Percentiles rank a stretch among this genome's conserved stretches.
Evolutionary conservation across 2,888 invertebrate genomes (phyloP).

Genomic region (Pseudoips prasinana): DNA sequence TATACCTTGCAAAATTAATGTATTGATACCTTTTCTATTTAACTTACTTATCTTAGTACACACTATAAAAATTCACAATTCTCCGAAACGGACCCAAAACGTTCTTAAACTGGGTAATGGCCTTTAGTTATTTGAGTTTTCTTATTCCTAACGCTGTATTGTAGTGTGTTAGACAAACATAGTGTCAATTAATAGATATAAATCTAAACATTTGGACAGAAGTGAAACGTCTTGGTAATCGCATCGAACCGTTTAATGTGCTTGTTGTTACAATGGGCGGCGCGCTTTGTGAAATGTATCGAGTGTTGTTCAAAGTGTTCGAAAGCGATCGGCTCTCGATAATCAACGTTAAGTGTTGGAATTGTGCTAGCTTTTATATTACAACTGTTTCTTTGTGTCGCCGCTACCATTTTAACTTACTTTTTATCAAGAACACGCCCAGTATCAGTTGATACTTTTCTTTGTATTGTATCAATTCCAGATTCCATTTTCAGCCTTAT

Average conservation of each 20-base stretch:
- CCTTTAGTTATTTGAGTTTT: too few relatives aligned
- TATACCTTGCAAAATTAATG: too few relatives aligned
- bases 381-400: slow-evolving; percentile 15
- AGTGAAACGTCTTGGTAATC: slow-evolving; percentile 30
- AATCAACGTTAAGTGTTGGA: slow-evolving; percentile 56
- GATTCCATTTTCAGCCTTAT: too few relatives aligned
- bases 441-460: too few relatives aligned
- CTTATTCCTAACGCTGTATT: background rate
- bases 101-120: too few relatives aligned
- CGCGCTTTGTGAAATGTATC: slow-evolving; percentile 57
- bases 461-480: too few relatives aligned
- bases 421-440: background rate
- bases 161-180: slow-evolving; percentile 28
- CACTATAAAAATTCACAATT: too few relatives aligned
- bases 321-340: slow-evolving; percentile 36
- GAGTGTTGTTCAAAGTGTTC: slow-evolving; percentile 57
- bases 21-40: too few relatives aligned
- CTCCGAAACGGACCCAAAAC: too few relatives aligned
- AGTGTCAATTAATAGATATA: slow-evolving; percentile 41
- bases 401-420: background rate
- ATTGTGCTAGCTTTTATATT: slow-evolving; percentile 26
- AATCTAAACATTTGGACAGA: slow-evolving; percentile 34
- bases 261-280: slow-evolving; percentile 43
- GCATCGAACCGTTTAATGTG: slow-evolving; percentile 35
- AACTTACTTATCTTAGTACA: too few relatives aligned